Conservation (phyloP, 1,140 invertebrate species). For the Ceratosolen solmsi region DNA sequence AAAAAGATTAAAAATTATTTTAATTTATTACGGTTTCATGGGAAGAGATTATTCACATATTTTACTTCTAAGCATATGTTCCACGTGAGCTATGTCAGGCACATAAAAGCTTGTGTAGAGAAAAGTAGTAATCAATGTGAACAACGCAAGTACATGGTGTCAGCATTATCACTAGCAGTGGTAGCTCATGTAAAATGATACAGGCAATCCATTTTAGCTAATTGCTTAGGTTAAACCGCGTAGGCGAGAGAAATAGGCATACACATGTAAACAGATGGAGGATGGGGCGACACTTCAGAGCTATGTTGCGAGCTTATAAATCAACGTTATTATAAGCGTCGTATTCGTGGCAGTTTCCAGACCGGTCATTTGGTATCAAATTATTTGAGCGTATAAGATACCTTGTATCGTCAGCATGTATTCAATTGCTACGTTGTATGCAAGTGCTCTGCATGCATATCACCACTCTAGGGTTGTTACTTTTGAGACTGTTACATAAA, state of each 20-base stretch:
- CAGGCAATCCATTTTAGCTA: slow-evolving; percentile 72
- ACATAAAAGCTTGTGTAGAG: no score
- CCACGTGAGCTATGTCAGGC: no score
- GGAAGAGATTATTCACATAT: no score
- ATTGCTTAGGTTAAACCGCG: slow-evolving; percentile 35
- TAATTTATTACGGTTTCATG: no score
- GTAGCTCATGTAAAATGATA: slow-evolving; percentile 66
- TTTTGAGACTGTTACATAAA: not conserved
- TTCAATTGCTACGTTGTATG: not conserved
- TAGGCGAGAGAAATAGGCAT: not conserved
- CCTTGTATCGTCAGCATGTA: not conserved
- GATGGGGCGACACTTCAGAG: not conserved
- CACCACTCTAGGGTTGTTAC: not conserved
- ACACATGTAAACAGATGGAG: not conserved
- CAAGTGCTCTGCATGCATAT: not conserved
- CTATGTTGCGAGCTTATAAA: slow-evolving; percentile 61
- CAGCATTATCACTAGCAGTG: not conserved
- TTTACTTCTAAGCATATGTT: no score
- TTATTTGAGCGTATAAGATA: slow-evolving; percentile 57
- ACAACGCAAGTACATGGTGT: not conserved
- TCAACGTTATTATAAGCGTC: slow-evolving; percentile 73
- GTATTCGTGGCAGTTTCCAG: slow-evolving; percentile 65
- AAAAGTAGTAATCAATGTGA: no score
- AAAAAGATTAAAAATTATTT: no score
- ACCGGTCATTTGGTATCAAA: slow-evolving; percentile 72